Evolutionary conservation across 2,113 vertebrate species (phyloP).

Genomic region (Podiceps cristatus): DNA sequence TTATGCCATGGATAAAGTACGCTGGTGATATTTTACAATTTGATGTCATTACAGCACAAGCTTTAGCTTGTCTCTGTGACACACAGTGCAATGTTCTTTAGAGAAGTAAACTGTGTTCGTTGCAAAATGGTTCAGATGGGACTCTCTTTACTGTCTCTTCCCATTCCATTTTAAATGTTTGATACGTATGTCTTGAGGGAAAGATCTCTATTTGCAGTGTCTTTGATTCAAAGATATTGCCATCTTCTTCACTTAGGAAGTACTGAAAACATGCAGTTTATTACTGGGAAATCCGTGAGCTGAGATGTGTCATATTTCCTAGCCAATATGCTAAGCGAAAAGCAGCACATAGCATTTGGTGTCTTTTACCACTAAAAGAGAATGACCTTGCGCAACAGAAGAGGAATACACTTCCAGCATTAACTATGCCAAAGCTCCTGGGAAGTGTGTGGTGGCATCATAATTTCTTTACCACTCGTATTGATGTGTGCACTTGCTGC

Average conservation of each 20-base stretch:
- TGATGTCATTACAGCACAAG: not conserved
- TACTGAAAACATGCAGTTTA: not conserved
- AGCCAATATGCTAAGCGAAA: not conserved
- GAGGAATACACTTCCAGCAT: not conserved
- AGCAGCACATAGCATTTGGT: not conserved
- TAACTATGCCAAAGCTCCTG: slow-evolving; percentile 16
- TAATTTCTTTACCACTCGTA: not conserved
- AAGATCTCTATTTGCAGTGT: not conserved
- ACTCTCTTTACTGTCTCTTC: slow-evolving; percentile 6
- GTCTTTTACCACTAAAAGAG: not conserved
- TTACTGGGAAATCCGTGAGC: not conserved
- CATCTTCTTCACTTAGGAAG: slow-evolving; percentile 1
- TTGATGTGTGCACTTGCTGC: not conserved
- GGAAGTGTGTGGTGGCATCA: not conserved
- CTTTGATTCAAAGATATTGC: slow-evolving; percentile 42
- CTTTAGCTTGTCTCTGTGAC: not conserved
- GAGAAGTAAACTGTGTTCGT: not conserved
- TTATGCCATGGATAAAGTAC: not conserved
- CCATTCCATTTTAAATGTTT: slow-evolving; percentile 19
- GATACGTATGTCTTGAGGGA: not conserved
- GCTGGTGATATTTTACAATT: not conserved
- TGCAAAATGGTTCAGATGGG: not conserved
- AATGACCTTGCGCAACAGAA: slow-evolving; percentile 2
- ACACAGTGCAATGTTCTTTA: not conserved
- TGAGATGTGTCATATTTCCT: not conserved